phyloP scores from a whole-genome alignment of 2,797 vertebrate genomes.

The Typhlichthys eigenmanni region DNA sequence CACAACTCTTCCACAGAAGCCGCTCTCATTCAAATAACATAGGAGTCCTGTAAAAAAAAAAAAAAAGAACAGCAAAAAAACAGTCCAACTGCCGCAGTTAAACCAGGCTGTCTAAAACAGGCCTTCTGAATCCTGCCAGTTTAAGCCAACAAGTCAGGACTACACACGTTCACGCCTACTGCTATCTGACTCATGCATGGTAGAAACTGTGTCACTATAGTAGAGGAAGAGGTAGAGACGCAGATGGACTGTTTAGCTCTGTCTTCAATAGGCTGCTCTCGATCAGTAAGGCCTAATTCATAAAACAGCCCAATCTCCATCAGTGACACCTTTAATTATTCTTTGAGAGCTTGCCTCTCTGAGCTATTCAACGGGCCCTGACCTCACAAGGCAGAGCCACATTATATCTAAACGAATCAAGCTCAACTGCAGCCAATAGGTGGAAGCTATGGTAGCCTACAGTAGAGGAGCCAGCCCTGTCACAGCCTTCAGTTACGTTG shows the following conservation, averaged over 20 bases:
- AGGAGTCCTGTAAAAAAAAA: not conserved
- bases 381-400: no score
- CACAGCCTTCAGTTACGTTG: conserved; percentile 15
- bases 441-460: conserved; percentile 5
- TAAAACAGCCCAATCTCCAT: no score
- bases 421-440: conserved; percentile 32
- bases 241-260: not conserved
- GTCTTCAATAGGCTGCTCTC: not conserved
- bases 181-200: conserved; percentile 28
- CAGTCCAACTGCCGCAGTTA: not conserved
- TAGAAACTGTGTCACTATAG: conserved; percentile 29
- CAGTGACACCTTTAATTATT: no score
- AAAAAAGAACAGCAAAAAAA: not conserved
- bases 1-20: no score
- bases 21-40: no score
- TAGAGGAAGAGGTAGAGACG: not conserved
- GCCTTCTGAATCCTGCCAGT: not conserved
- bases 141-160: conserved; percentile 18
- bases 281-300: no score
- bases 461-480: conserved; percentile 1
- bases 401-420: no score
- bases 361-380: no score
- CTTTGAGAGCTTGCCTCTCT: no score
- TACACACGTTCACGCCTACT: conserved; percentile 10
- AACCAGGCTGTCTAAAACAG: no score